These are phyloP conservation scores for Scartelaos histophorus DNA, from an alignment of 2,113 vertebrate genomes.

Conservation along the genomic window DNA sequence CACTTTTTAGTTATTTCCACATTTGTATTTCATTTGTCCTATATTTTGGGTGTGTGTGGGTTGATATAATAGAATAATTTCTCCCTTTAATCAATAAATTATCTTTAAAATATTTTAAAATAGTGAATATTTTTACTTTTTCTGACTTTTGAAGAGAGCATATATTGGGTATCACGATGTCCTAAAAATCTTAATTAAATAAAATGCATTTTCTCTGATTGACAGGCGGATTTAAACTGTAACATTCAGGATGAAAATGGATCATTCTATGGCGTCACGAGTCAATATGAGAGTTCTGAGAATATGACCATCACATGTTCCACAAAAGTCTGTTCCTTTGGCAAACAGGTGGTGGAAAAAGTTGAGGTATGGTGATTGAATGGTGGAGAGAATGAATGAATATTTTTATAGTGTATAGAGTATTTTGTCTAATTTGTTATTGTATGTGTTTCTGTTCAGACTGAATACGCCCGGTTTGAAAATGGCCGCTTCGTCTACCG, in stretches of 20 bases:
- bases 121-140: too few species aligned
- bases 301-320: slow-evolving; percentile 99
- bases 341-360: slow-evolving; percentile 99
- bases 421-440: not conserved
- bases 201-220: slow-evolving; percentile 9
- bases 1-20: too few species aligned
- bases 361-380: slow-evolving; percentile 85
- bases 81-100: not conserved
- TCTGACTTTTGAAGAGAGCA: too few species aligned
- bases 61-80: too few species aligned
- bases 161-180: not conserved
- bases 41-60: too few species aligned
- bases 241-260: slow-evolving; percentile 95
- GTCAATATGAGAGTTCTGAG: slow-evolving; percentile 97
- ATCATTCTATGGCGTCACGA: slow-evolving; percentile 95
- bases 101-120: too few species aligned
- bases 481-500: slow-evolving; percentile 96
- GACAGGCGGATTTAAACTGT: slow-evolving; percentile 96
- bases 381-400: not conserved
- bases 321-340: slow-evolving; percentile 99
- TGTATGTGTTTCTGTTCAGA: slow-evolving; percentile 70
- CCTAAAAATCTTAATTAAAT: not conserved
- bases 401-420: too few species aligned
- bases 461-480: slow-evolving; percentile 97
- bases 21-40: too few species aligned